Conservation (phyloP, 2,113 vertebrate species). For the Procapra przewalskii region DNA sequence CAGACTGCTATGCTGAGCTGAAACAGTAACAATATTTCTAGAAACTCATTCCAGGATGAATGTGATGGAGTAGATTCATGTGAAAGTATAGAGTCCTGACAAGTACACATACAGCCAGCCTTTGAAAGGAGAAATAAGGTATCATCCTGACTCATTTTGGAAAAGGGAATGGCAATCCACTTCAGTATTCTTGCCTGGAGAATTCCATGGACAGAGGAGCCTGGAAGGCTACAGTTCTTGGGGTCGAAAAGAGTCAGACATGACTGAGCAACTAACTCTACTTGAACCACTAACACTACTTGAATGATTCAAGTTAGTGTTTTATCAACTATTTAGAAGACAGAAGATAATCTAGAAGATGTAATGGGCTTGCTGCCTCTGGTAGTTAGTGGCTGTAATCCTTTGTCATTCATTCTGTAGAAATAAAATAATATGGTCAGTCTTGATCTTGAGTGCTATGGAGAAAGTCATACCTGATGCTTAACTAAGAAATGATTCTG, state of each 20-base stretch:
- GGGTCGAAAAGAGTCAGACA: background rate
- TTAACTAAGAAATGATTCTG: too few species aligned
- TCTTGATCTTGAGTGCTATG: background rate
- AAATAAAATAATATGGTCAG: background rate
- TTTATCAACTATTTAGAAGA: background rate
- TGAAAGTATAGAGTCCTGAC: background rate
- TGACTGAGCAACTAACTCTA: accelerated
- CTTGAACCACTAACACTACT: background rate
- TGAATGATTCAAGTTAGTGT: background rate
- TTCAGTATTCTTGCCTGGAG: background rate
- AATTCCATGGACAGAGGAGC: background rate
- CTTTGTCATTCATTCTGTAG: background rate
- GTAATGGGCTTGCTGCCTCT: background rate
- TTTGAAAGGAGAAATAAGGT: background rate
- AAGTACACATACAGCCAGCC: accelerated
- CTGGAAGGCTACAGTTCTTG: background rate
- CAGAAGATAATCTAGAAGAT: background rate
- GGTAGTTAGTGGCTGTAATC: background rate
- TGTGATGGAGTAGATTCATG: accelerated
- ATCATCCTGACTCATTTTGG: background rate
- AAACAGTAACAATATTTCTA: background rate
- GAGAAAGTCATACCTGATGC: background rate
- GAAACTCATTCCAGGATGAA: background rate
- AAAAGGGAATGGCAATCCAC: background rate
- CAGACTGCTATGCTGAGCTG: background rate